Evolutionary conservation across 2,888 invertebrate species (phyloP), one percentile per base, ranked within the genome.

Genomic region (Oligia latruncula): DNA sequence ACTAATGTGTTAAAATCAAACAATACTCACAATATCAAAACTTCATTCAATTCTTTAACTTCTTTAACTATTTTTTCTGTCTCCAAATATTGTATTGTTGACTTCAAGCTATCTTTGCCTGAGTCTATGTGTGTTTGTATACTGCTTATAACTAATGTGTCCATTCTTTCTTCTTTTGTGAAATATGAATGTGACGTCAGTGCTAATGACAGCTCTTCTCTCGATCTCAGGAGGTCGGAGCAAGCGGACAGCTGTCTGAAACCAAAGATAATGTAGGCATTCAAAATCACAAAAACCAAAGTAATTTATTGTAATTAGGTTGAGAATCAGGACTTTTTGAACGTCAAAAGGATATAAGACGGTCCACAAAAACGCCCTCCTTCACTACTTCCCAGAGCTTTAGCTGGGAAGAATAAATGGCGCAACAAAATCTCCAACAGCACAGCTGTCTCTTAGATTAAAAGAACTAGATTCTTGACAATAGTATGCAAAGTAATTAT

Each of bases 241-340:
- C 93, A 93, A 0, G 95, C 93, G 62, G 94, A 93, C n/a, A 96
- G 85, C 83, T 93, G 93, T 71, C 96, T 96, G 93, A 49, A 93
- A 87, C 40, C 52, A 67, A 67, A 2, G 0, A 35, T 4, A 5
- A 66, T 17, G 8, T 35, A 55, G 55, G 13, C n/a, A 17, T 77
- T 58, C 35, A 65, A 65, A 65, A 65, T 64, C 3, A 17, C 4
- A 64, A 9, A 64, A 64, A 9, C 40, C 11, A 65, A 35, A 40
- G 9, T 4, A 0, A 65, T 65, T 43, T 23, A 40, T 65, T 65
- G 11, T 23, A 4, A 40, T 4, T 64, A 29, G 17, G 29, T 8
- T 29, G 6, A 62, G 29, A 62, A 29, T 62, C 29, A 29, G 3
- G 17, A 29, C 15, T 29, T 15, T 29, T 35, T 64, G 35, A 35